Base-by-base conservation (phyloP, 1,140 invertebrate species). In the Lysiphlebus fabarum region DNA sequence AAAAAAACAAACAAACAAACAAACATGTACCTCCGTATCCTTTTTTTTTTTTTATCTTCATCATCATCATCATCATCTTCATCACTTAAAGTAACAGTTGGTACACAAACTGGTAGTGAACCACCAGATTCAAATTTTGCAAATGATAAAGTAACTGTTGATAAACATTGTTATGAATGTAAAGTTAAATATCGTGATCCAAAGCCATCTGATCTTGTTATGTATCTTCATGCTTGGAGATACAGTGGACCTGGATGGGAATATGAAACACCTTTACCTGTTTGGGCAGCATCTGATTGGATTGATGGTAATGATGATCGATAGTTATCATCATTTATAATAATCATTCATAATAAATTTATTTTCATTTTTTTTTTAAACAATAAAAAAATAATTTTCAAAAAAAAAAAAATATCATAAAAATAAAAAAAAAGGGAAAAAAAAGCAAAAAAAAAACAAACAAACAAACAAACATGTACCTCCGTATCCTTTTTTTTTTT, bases 201-300 rank as follows among this genome's bases (percentile, higher is more conserved):
- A 0, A 88, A 90, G 58, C 90, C 92, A 0, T 86, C 89, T 61
- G 92, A 97, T 73, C 82, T 98, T 12, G 87, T 96, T 58, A 96
- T 98, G 91, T 97, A 95, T 77, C 83, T 98, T 11, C 95, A 98
- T 78, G 94, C 94, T 12, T 92, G 93, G 85, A 90, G 89, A 70
- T 97, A 96, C 74, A 88, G 87, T 87, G 92, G 92, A 45, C 88
- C 91, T 40, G 91, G 88, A 26, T 96, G 92, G 92, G 88, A 89
- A 69, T 95, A 91, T 75, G 86, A 92, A 76, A 95, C 92, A 1
- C 87, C 90, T 65, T 78, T 95, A 57, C 93, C 93, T 2, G 86
- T 87, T 37, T 95, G 93, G 93, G 93, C 93, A 10, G 82, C 82
- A 65, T 83, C 88, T 26, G 89, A 94, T 58, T 94, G 91, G 90